A percentile compares a stretch with the other conserved stretches of the same genome.
phyloP scores from a whole-genome alignment of 1,140 invertebrate genomes.

The Eciton burchellii region DNA sequence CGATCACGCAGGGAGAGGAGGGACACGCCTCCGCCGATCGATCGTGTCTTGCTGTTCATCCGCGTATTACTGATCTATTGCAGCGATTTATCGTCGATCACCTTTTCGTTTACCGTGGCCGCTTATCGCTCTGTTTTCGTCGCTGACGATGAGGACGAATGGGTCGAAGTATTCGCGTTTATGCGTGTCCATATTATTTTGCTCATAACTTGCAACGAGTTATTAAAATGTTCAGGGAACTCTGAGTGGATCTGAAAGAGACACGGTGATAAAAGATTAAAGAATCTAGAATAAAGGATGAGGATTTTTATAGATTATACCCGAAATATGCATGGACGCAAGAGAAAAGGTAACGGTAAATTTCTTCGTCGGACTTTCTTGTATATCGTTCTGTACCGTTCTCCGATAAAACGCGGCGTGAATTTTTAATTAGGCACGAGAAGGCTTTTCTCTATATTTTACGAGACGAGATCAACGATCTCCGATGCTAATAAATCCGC shows the following conservation, averaged over 20 bases:
- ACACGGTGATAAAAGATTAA: neutral
- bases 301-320: neutral
- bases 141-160: conserved; percentile 48
- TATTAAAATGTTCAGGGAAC: neutral
- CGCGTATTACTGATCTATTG: conserved; percentile 62
- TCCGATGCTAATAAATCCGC: neutral
- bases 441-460: neutral
- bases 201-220: no score
- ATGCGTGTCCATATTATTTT: no score
- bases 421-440: neutral
- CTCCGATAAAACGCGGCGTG: neutral
- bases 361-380: neutral
- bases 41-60: conserved; percentile 56
- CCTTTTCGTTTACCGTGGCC: conserved; percentile 53
- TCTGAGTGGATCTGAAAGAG: neutral
- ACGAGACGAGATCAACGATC: neutral
- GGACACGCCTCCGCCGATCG: conserved; percentile 63
- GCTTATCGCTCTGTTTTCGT: conserved; percentile 51
- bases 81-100: conserved; percentile 56
- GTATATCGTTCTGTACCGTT: neutral
- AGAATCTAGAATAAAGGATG: neutral
- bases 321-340: neutral
- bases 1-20: conserved; percentile 57
- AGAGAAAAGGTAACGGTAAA: neutral
- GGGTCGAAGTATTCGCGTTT: no score